A percentile compares a stretch with the other conserved stretches of the same genome.
phyloP scores from a whole-genome alignment of 2,888 invertebrate species.

The Danaus chrysippus region DNA sequence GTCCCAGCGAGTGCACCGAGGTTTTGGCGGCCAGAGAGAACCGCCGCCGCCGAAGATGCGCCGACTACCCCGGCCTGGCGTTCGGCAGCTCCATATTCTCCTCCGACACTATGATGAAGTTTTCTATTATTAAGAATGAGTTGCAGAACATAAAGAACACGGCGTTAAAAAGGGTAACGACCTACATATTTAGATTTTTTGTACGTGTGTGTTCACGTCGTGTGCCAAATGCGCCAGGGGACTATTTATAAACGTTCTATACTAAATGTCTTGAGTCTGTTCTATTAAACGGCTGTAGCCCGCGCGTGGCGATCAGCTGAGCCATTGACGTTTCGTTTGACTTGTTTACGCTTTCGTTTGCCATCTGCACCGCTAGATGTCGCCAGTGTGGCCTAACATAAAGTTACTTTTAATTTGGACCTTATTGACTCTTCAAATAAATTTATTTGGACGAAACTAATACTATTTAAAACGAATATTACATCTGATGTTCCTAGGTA shows the following conservation, averaged over 20 bases:
- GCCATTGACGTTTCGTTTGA: conserved; percentile 67
- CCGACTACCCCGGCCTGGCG: conserved; percentile 95
- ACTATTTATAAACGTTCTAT: conserved; percentile 72
- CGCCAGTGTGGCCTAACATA: conserved; percentile 35
- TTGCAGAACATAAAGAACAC: conserved; percentile 98
- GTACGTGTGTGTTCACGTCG: conserved; percentile 56
- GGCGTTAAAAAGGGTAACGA: conserved; percentile 95
- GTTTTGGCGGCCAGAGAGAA: conserved; percentile 91
- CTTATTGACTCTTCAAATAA: too few relatives aligned
- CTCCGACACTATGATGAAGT: conserved; percentile 98
- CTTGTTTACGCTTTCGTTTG: conserved; percentile 68
- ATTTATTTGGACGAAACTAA: too few relatives aligned
- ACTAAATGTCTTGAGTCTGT: conserved; percentile 55
- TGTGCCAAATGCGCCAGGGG: conserved; percentile 69
- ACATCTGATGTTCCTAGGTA: too few relatives aligned
- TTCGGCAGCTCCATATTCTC: conserved; percentile 96
- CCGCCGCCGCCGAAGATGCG: conserved; percentile 87
- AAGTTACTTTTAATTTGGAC: background rate
- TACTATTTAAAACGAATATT: too few relatives aligned
- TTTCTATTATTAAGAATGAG: conserved; percentile 97
- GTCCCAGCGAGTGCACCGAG: conserved; percentile 93
- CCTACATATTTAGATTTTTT: conserved; percentile 70
- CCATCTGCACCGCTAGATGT: conserved; percentile 60
- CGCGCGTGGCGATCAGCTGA: conserved; percentile 74
- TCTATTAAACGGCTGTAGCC: conserved; percentile 45